Percentiles rank a stretch among this genome's conserved stretches.
phyloP scores from a whole-genome alignment of 1,140 invertebrate species.

The Neoseiulus cucumeris region DNA sequence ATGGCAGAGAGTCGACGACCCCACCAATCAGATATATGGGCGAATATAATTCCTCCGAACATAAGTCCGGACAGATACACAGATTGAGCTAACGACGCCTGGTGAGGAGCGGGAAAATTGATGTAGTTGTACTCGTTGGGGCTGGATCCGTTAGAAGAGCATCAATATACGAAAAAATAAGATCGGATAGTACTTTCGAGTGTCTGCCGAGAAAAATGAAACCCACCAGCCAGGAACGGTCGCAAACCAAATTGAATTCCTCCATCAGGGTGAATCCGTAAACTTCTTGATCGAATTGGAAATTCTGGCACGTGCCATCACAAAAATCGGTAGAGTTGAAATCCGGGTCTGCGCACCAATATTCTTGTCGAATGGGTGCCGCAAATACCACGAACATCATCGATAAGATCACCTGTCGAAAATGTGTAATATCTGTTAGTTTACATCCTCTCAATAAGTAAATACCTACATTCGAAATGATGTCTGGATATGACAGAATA shows the following conservation, averaged over 20 bases:
- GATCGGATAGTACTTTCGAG: no score
- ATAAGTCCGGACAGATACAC: not conserved
- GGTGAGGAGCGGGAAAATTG: not conserved
- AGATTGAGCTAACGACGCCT: not conserved
- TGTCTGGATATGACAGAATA: no score
- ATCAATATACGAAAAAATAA: no score
- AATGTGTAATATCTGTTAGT: no score
- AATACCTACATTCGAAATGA: no score
- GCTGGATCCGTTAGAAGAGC: no score
- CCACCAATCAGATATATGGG: slow-evolving; percentile 9
- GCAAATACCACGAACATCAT: slow-evolving; percentile 1
- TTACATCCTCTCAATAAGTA: no score
- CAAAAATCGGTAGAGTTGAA: not conserved
- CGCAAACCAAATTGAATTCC: not conserved
- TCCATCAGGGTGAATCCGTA: slow-evolving; percentile 1
- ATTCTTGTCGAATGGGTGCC: not conserved
- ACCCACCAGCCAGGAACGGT: not conserved
- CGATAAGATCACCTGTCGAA: not conserved
- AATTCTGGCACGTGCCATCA: not conserved
- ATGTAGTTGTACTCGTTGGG: no score
- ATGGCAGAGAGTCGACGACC: not conserved
- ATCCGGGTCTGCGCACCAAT: not conserved
- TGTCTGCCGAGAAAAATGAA: not conserved
- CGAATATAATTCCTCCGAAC: not conserved
- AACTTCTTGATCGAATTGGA: not conserved